phyloP scores from a whole-genome alignment of 2,888 invertebrate species.

The Psylliodes chrysocephalus region DNA sequence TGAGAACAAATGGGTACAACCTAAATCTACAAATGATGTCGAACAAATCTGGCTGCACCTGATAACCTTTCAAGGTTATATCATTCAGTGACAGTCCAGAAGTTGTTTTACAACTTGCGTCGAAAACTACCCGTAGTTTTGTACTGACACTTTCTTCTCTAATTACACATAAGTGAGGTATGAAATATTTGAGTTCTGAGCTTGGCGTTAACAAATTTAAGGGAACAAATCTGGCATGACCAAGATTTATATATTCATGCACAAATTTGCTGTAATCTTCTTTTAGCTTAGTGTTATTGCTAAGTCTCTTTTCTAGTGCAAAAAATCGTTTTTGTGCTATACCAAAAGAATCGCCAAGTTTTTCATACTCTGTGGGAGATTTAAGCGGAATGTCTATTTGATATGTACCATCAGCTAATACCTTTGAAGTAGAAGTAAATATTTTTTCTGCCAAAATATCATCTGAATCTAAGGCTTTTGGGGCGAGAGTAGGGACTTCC shows the following conservation, averaged over 20 bases:
- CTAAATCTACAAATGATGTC: constrained; percentile 24
- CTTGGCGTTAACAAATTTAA: background rate
- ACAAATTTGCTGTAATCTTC: background rate
- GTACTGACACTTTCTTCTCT: constrained; percentile 29
- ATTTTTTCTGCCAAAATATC: background rate
- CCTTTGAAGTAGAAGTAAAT: background rate
- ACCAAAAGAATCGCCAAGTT: background rate
- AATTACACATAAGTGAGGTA: constrained; percentile 34
- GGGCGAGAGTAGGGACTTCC: background rate
- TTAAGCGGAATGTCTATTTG: too few relatives aligned
- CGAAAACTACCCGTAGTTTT: constrained; percentile 35
- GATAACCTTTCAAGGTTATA: constrained; percentile 12
- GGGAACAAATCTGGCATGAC: constrained; percentile 22
- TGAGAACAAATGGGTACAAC: constrained; percentile 30
- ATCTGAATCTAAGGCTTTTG: background rate
- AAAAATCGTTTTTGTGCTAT: background rate
- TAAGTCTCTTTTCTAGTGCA: background rate
- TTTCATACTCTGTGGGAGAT: background rate
- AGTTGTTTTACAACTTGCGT: constrained; percentile 19
- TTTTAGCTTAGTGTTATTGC: background rate
- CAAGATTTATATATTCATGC: constrained; percentile 11
- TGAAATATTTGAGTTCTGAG: constrained; percentile 8
- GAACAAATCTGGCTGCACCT: constrained; percentile 30
- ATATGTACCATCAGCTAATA: too few relatives aligned
- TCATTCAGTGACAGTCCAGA: constrained; percentile 24